Evolutionary conservation across 2,113 vertebrate species (phyloP).

Genomic region (Hemiprocne comata): DNA sequence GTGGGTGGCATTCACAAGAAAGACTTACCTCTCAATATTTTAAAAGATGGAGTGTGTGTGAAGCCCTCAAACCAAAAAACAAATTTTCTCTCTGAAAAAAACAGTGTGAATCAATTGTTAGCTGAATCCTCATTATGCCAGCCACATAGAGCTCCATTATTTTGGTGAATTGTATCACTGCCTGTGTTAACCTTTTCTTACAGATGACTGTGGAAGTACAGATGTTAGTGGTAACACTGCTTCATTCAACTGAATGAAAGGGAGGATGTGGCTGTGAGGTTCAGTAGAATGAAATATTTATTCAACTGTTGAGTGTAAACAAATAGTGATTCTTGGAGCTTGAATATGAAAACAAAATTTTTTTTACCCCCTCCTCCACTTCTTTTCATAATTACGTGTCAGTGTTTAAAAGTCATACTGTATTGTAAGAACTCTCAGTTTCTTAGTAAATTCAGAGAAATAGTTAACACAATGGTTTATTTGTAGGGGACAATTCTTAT

Average conservation of each 20-base stretch:
- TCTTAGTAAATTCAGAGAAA: neutral
- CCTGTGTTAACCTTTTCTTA: neutral
- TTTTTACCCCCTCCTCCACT: neutral
- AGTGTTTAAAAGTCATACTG: neutral
- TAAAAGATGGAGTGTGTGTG: accelerated
- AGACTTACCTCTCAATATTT: neutral
- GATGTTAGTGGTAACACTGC: neutral
- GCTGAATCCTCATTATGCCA: neutral
- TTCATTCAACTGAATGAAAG: neutral
- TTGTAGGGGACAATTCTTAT: neutral
- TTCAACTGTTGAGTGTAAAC: neutral
- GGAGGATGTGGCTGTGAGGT: neutral
- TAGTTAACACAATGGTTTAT: neutral
- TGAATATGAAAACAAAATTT: neutral
- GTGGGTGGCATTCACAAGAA: neutral
- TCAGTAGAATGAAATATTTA: neutral
- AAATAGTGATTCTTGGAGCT: neutral
- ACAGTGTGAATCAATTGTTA: neutral
- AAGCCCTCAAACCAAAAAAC: no score
- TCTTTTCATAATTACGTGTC: neutral
- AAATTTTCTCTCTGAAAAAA: neutral
- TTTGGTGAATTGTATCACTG: neutral
- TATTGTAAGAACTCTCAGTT: neutral
- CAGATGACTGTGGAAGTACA: neutral
- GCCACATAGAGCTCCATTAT: neutral